phyloP scores from a whole-genome alignment of 1,140 invertebrate species.

The Trachymyrmex cornetzi region DNA sequence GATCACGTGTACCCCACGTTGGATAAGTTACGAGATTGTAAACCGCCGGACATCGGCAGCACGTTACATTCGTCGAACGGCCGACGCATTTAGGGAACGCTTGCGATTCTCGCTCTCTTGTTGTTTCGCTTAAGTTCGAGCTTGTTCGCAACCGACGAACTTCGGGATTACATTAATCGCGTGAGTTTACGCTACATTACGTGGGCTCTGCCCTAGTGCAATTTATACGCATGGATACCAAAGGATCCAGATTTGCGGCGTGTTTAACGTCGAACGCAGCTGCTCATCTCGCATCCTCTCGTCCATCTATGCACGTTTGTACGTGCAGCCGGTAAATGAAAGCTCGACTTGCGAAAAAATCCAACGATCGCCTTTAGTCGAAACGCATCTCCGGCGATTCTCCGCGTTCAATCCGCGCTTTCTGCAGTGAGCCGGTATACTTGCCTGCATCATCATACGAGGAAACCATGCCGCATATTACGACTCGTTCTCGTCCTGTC shows the following conservation, averaged over 20 bases:
- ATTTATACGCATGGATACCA: neutral
- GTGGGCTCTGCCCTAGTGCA: neutral
- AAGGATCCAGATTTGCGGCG: slow-evolving; percentile 12
- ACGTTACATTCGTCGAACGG: slow-evolving; percentile 14
- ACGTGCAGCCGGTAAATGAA: neutral
- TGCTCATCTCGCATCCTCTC: neutral
- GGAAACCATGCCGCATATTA: neutral
- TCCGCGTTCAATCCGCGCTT: no score
- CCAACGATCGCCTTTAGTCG: neutral
- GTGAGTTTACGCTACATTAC: slow-evolving; percentile 10
- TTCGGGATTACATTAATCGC: slow-evolving; percentile 46
- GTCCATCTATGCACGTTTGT: neutral
- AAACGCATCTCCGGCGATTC: neutral
- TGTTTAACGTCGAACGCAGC: slow-evolving; percentile 33
- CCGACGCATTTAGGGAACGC: neutral
- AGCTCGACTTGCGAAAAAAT: neutral
- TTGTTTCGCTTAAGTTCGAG: slow-evolving; percentile 13
- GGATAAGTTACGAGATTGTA: slow-evolving; percentile 22
- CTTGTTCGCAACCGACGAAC: neutral
- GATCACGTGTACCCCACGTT: neutral
- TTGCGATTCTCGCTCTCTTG: neutral
- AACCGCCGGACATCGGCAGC: neutral
- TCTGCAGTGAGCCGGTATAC: neutral
- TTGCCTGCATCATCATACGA: slow-evolving; percentile 5
- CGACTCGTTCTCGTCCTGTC: neutral